A percentile compares a stretch with the other conserved stretches of the same genome.
Conservation (phyloP, 2,888 invertebrate species). For the Drosophila prostipennis region DNA sequence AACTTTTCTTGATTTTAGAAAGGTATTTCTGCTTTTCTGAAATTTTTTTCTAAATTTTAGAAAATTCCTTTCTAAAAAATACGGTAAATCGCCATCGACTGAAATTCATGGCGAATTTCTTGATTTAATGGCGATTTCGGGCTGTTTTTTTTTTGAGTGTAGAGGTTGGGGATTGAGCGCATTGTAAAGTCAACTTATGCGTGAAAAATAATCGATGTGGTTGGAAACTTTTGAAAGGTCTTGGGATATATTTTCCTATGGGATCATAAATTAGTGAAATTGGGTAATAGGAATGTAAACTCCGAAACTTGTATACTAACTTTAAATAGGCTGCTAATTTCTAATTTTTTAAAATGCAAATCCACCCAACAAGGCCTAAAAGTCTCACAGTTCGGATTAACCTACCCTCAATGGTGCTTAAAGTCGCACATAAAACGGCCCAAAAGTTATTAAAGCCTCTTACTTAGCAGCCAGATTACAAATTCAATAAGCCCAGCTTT, state of each 20-base stretch:
- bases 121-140: too few relatives aligned
- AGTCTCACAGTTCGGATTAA: background rate
- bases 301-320: background rate
- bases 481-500: conserved; percentile 24
- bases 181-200: conserved; percentile 10
- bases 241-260: background rate
- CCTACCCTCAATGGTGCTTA: background rate
- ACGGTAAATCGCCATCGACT: too few relatives aligned
- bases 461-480: background rate
- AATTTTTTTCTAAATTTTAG: too few relatives aligned
- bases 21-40: too few relatives aligned
- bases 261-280: background rate
- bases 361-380: too few relatives aligned
- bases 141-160: too few relatives aligned
- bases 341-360: background rate
- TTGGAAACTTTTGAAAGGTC: background rate
- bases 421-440: background rate
- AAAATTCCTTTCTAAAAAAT: too few relatives aligned
- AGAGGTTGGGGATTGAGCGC: background rate
- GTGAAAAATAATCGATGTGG: conserved; percentile 26
- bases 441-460: conserved; percentile 20
- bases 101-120: too few relatives aligned
- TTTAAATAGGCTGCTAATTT: background rate
- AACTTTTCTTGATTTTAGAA: too few relatives aligned
- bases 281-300: background rate